A percentile compares a stretch with the other conserved stretches of the same genome.
Conservation (phyloP, 1,140 invertebrate genomes). For the Atta colombica region DNA sequence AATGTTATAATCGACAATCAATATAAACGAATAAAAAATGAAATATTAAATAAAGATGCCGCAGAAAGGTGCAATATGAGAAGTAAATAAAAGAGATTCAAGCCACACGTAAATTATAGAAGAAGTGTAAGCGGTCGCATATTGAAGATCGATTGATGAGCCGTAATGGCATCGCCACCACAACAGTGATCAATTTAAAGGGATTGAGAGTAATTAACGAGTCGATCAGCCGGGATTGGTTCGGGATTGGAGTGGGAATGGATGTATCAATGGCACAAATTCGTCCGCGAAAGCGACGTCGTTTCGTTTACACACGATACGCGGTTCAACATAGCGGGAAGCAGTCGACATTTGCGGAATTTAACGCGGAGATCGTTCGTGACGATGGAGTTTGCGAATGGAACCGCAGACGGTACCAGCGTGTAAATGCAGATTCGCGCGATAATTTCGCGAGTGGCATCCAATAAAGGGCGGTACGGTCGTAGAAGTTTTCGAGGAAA, state of each 20-base stretch:
- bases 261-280: slow-evolving; percentile 73
- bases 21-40: background rate
- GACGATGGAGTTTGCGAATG: slow-evolving; percentile 69
- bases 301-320: slow-evolving; percentile 73
- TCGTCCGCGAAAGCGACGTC: slow-evolving; percentile 67
- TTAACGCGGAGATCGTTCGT: slow-evolving; percentile 63
- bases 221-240: slow-evolving; percentile 71
- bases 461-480: slow-evolving; percentile 33
- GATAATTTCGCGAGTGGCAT: slow-evolving; percentile 46
- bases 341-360: slow-evolving; percentile 67
- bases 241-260: slow-evolving; percentile 11
- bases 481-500: slow-evolving; percentile 51
- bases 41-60: background rate
- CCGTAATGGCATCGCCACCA: slow-evolving; percentile 66
- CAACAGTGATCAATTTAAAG: slow-evolving; percentile 70
- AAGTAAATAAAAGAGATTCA: background rate
- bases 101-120: slow-evolving; percentile 1
- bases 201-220: slow-evolving; percentile 75
- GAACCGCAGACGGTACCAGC: slow-evolving; percentile 63
- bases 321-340: slow-evolving; percentile 53
- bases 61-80: background rate
- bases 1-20: background rate
- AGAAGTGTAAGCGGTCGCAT: background rate
- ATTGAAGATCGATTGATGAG: slow-evolving; percentile 62
- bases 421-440: slow-evolving; percentile 50